Evolutionary conservation across 35 echinoderm and acorn worm genomes (phyloP).

Genomic region (Diadema setosum): DNA sequence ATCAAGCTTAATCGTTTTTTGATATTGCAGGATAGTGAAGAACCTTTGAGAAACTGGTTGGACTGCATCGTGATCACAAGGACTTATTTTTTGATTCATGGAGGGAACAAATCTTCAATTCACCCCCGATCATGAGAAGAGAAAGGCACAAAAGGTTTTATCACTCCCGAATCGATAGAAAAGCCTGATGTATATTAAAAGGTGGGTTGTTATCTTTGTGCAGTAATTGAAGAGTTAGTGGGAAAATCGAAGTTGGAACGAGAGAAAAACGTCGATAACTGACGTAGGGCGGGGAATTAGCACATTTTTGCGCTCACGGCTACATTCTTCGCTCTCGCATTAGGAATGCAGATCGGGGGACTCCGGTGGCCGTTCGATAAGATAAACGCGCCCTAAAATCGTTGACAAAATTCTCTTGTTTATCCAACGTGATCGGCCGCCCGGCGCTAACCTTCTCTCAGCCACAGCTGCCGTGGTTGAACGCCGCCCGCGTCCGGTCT

Average conservation of each 20-base stretch:
- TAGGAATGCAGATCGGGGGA: not conserved
- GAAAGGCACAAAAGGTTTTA: too few relatives aligned
- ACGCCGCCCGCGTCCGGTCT: not conserved
- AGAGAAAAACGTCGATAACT: not conserved
- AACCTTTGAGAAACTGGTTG: too few relatives aligned
- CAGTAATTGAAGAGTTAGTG: too few relatives aligned
- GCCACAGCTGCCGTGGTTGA: not conserved
- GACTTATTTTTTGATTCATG: too few relatives aligned
- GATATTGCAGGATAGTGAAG: too few relatives aligned
- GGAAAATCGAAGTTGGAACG: not conserved
- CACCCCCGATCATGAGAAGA: too few relatives aligned
- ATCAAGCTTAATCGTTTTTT: too few relatives aligned
- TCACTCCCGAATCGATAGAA: too few relatives aligned
- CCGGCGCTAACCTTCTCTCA: not conserved
- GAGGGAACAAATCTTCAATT: too few relatives aligned
- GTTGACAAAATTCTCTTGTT: not conserved
- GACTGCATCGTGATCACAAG: too few relatives aligned
- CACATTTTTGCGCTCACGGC: not conserved
- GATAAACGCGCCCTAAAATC: not conserved
- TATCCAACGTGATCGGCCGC: not conserved
- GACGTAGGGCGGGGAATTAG: not conserved
- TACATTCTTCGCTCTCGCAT: not conserved
- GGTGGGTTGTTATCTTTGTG: too few relatives aligned
- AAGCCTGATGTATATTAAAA: too few relatives aligned
- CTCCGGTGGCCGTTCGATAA: not conserved